A percentile compares a stretch with the other conserved stretches of the same genome.
phyloP scores from a whole-genome alignment of 2,888 invertebrate genomes.

The Athalia circularis region DNA sequence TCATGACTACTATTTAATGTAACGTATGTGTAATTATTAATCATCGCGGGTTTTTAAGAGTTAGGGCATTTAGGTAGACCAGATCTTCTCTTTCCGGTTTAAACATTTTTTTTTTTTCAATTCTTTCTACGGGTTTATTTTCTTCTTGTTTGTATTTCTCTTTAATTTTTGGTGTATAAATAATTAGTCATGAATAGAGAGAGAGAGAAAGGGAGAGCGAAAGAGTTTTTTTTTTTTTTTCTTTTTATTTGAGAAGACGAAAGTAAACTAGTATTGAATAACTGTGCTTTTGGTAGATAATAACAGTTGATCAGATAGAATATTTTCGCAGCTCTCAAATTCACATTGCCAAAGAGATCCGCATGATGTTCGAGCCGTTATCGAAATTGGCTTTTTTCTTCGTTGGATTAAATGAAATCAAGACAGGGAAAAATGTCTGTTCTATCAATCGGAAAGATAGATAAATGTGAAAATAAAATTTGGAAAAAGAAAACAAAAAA shows the following conservation, averaged over 20 bases:
- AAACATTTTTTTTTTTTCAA: constrained; percentile 4
- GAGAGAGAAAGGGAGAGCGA: no score
- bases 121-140: not conserved
- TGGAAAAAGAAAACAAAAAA: not conserved
- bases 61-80: constrained; percentile 29
- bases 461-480: not conserved
- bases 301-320: not conserved
- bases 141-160: not conserved
- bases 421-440: not conserved
- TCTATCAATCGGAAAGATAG: not conserved
- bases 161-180: no score
- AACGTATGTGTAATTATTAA: not conserved
- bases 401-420: not conserved
- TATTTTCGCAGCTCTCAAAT: constrained; percentile 17
- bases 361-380: not conserved
- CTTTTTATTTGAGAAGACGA: constrained; percentile 5
- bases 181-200: no score
- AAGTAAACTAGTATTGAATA: constrained; percentile 17
- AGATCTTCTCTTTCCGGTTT: constrained; percentile 2
- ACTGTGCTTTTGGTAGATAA: constrained; percentile 24
- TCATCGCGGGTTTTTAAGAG: not conserved
- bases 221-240: constrained; percentile 30
- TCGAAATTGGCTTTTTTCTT: no score
- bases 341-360: constrained; percentile 33
- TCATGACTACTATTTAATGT: constrained; percentile 33